Conservation (phyloP, 2,888 invertebrate species). For the Agrotis ipsilon region DNA sequence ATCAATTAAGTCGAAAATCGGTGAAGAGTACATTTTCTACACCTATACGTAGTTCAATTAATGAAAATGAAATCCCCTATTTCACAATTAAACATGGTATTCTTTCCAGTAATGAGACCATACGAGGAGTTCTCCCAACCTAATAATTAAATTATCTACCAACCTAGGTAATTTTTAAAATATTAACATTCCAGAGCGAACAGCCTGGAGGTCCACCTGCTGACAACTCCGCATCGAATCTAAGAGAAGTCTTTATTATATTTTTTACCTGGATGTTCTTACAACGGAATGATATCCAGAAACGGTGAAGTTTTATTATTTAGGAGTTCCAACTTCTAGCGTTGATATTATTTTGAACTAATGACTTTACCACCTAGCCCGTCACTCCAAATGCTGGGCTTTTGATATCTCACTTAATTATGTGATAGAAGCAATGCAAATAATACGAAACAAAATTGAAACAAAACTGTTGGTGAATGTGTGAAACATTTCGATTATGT, state of each 20-base stretch:
- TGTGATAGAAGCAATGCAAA: neutral
- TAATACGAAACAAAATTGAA: neutral
- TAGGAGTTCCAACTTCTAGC: neutral
- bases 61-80: too few relatives aligned
- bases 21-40: neutral
- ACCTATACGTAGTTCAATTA: neutral
- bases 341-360: too few relatives aligned
- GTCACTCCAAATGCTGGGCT: neutral
- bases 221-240: too few relatives aligned
- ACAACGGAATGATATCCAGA: neutral
- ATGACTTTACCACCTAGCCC: neutral
- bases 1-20: neutral
- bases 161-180: too few relatives aligned
- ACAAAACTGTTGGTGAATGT: constrained; percentile 14
- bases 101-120: neutral
- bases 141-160: too few relatives aligned
- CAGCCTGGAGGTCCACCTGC: neutral
- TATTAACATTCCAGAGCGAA: neutral
- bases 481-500: constrained; percentile 4
- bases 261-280: too few relatives aligned
- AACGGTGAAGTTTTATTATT: neutral
- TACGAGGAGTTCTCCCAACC: too few relatives aligned
- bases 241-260: neutral
- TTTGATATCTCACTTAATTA: neutral
- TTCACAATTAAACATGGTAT: too few relatives aligned